These are phyloP conservation scores for Myopa testacea DNA, from an alignment of 2,888 invertebrate species.

Conservation along the genomic window DNA sequence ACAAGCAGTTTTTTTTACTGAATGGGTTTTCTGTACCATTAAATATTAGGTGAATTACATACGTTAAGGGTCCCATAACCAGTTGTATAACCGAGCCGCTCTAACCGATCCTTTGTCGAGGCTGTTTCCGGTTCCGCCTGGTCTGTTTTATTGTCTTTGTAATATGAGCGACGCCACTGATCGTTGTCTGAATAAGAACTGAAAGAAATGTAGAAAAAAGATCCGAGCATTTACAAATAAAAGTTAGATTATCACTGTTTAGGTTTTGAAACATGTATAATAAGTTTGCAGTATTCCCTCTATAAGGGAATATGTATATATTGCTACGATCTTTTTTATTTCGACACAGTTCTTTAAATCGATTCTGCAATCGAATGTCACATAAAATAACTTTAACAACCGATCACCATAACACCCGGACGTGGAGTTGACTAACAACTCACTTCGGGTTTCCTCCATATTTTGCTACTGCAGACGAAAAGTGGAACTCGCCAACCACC, in stretches of 20 bases:
- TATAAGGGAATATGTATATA: too few species aligned
- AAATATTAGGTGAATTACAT: conserved; percentile 28
- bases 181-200: conserved; percentile 57
- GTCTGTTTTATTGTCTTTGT: conserved; percentile 61
- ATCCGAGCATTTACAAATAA: neutral
- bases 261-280: too few species aligned
- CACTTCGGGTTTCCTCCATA: conserved; percentile 56
- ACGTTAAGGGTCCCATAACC: conserved; percentile 66
- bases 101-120: conserved; percentile 64
- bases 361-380: too few species aligned
- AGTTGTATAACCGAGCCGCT: conserved; percentile 65
- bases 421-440: conserved; percentile 37
- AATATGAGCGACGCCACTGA: conserved; percentile 62
- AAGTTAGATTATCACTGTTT: too few species aligned
- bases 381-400: too few species aligned
- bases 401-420: too few species aligned
- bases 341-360: neutral
- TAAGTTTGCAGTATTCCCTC: too few species aligned
- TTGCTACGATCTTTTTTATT: too few species aligned
- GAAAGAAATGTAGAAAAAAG: neutral
- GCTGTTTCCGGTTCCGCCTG: conserved; percentile 56
- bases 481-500: conserved; percentile 43
- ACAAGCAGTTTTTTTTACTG: neutral
- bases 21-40: neutral
- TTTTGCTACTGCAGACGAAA: conserved; percentile 53